These are phyloP conservation scores for Portunus trituberculatus DNA, from an alignment of 1,140 invertebrate genomes.

Conservation along the genomic window DNA sequence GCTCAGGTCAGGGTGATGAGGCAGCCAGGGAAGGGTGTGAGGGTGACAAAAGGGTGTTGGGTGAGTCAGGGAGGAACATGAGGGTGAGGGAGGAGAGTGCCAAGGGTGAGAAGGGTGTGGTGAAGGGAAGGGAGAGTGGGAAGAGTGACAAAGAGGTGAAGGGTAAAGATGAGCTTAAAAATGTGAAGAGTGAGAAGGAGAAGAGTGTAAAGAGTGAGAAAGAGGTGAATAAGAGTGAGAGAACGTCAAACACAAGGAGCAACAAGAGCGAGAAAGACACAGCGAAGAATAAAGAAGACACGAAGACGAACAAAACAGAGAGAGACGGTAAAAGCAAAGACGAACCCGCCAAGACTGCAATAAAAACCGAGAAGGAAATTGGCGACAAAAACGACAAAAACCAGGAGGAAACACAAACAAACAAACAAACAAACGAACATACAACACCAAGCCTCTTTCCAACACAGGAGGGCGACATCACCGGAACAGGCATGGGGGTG, in stretches of 20 bases:
- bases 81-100: too few relatives aligned
- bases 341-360: background rate
- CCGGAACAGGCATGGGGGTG: background rate
- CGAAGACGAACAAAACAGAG: background rate
- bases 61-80: too few relatives aligned
- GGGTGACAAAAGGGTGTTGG: too few relatives aligned
- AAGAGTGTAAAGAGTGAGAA: background rate
- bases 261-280: background rate
- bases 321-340: background rate
- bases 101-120: too few relatives aligned
- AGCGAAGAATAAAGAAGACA: background rate
- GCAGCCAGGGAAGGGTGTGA: background rate
- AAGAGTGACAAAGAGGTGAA: background rate
- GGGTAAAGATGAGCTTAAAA: background rate
- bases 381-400: background rate
- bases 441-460: background rate
- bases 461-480: background rate
- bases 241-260: too few relatives aligned
- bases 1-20: background rate
- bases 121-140: too few relatives aligned
- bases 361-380: background rate
- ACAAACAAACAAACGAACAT: background rate
- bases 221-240: background rate
- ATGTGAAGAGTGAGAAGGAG: background rate
- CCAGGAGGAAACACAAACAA: background rate